A percentile compares a stretch with the other conserved stretches of the same genome.
phyloP scores from a whole-genome alignment of 2,113 vertebrate species.

The Amblyopsis rosae region DNA sequence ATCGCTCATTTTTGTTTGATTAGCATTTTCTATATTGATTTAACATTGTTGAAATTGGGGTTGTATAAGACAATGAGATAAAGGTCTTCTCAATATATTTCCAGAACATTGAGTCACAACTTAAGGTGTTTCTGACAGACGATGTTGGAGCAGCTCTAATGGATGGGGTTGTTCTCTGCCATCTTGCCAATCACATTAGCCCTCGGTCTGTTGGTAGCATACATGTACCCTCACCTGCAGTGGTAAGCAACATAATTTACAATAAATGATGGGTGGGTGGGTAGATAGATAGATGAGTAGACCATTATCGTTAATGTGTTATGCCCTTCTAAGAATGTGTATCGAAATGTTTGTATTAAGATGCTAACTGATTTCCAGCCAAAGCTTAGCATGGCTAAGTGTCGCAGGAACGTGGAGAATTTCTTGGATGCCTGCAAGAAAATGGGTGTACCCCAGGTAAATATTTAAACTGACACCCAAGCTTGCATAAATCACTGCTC shows the following conservation, averaged over 20 bases:
- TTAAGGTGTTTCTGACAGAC: constrained; percentile 96
- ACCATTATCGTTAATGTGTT: neutral
- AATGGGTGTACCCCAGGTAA: constrained; percentile 93
- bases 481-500: neutral
- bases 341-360: neutral
- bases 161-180: constrained; percentile 97
- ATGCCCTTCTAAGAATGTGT: neutral
- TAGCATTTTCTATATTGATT: too few relatives aligned
- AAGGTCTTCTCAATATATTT: constrained; percentile 12
- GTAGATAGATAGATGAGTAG: neutral
- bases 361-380: constrained; percentile 77
- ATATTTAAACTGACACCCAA: neutral
- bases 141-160: constrained; percentile 95
- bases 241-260: constrained; percentile 78
- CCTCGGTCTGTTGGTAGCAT: constrained; percentile 97
- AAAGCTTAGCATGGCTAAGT: constrained; percentile 99
- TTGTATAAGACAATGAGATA: neutral
- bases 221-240: constrained; percentile 96
- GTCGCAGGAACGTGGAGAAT: constrained; percentile 97
- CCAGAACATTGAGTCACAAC: constrained; percentile 92
- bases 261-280: neutral
- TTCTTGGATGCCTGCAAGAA: constrained; percentile 99
- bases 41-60: too few relatives aligned
- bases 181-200: constrained; percentile 97
- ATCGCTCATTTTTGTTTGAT: too few relatives aligned